These are phyloP conservation scores for Onthophagus sagittarius DNA, from an alignment of 2,888 invertebrate species.

Conservation along the genomic window DNA sequence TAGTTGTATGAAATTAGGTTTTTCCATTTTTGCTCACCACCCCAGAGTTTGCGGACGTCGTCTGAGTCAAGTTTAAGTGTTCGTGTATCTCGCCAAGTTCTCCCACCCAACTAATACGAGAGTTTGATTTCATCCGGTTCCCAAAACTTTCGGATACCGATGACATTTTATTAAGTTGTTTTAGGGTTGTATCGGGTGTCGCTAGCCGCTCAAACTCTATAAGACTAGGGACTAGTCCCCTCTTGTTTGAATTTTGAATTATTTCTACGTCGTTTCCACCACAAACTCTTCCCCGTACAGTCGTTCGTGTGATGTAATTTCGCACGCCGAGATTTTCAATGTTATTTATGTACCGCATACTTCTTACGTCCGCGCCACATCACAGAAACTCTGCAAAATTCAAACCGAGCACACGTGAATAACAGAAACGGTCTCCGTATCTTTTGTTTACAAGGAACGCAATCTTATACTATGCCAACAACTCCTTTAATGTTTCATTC, in stretches of 20 bases:
- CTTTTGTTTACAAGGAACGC: background rate
- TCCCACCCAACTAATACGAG: constrained; percentile 4
- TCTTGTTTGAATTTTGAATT: constrained; percentile 36
- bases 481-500: background rate
- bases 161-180: constrained; percentile 23
- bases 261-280: constrained; percentile 30
- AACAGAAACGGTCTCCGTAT: background rate
- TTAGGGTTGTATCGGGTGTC: constrained; percentile 11
- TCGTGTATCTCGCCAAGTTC: background rate
- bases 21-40: background rate
- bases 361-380: constrained; percentile 22
- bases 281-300: constrained; percentile 37
- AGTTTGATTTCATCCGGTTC: constrained; percentile 20
- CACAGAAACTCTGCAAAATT: background rate
- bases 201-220: background rate
- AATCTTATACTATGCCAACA: background rate
- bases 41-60: background rate
- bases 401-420: background rate
- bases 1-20: constrained; percentile 11
- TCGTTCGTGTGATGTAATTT: constrained; percentile 40
- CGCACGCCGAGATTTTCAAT: constrained; percentile 37
- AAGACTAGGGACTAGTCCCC: constrained; percentile 29
- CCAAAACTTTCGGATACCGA: constrained; percentile 19
- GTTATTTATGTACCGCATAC: constrained; percentile 41
- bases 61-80: background rate